Base-by-base conservation (phyloP, 1,140 invertebrate genomes). In the Drosophila auraria region DNA sequence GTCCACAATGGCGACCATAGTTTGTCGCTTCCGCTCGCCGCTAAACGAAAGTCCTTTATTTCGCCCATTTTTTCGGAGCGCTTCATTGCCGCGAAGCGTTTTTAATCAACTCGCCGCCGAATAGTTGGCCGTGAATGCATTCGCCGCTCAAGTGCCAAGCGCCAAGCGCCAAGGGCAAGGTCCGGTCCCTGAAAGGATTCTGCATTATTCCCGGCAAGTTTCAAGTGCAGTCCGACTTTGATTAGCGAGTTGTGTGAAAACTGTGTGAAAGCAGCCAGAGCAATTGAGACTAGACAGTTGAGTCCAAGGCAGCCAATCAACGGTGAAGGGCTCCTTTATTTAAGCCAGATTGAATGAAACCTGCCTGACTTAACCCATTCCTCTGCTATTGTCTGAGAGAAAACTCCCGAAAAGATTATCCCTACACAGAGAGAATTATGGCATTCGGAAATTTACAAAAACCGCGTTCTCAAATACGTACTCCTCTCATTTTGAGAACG, bases 41-140 rank as follows among this genome's bases (percentile, higher is more conserved):
- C 81, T 79, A 87, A 84, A 81, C 77, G 78, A 84, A 87, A 89
- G 81, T 87, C 81, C 89, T 87, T 87, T 87, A 87, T 81, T 84
- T 81, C 45, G 50, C 23, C 20, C 36, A 50, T 72, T 83, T 80
- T 66, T 75, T 51, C 30, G 49, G 40, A 42, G 23, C 73, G 72
- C 64, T 87, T 78, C 77, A 87, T 87, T 87, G 84, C 56, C 78
- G 63, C 40, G 54, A 45, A 75, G 80, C 87, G 81, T 78, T 87
- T 89, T 87, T 87, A 87, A 87, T 89, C 73, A 84, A 89, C 73
- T 89, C 68, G 66, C 54, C 51, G 63, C 57, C 70, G 70, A 89
- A 84, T 87, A 79, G 79, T 84, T 81, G 59, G 71, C 71, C 50
- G 51, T 84, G 74, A 75, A 70, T 73, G 47, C 64, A 66, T 57